Conservation (phyloP, 2,888 invertebrate species). For the Bombylius major region DNA sequence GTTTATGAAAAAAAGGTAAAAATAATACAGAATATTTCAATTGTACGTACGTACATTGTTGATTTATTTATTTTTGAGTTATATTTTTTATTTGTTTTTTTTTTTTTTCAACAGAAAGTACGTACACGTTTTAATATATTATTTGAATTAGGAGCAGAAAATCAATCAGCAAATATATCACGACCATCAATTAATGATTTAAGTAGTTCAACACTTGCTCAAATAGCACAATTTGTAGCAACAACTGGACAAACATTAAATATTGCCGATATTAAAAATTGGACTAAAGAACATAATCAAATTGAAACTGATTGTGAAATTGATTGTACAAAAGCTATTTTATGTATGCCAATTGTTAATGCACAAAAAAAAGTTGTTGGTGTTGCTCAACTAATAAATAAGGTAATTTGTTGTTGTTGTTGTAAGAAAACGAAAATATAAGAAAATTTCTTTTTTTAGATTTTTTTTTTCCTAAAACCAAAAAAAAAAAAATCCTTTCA, state of each 20-base stretch:
- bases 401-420: slow-evolving; percentile 39
- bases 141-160: slow-evolving; percentile 68
- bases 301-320: slow-evolving; percentile 45
- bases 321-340: slow-evolving; percentile 61
- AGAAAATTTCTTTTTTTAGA: too few relatives aligned
- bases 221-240: slow-evolving; percentile 79
- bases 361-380: slow-evolving; percentile 80
- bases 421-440: neutral
- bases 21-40: neutral
- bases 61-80: neutral
- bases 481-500: too few relatives aligned
- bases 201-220: slow-evolving; percentile 59
- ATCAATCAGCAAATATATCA: slow-evolving; percentile 50
- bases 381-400: slow-evolving; percentile 85
- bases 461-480: too few relatives aligned
- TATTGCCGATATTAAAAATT: slow-evolving; percentile 73
- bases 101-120: slow-evolving; percentile 28
- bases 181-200: slow-evolving; percentile 49
- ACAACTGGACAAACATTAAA: slow-evolving; percentile 77
- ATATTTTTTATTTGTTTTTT: neutral
- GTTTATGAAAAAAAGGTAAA: slow-evolving; percentile 45
- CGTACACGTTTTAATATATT: slow-evolving; percentile 64
- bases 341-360: slow-evolving; percentile 88
- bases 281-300: slow-evolving; percentile 57
- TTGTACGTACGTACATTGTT: neutral